phyloP scores from a whole-genome alignment of 1,140 invertebrate genomes.

The Hycleus phaleratus region DNA sequence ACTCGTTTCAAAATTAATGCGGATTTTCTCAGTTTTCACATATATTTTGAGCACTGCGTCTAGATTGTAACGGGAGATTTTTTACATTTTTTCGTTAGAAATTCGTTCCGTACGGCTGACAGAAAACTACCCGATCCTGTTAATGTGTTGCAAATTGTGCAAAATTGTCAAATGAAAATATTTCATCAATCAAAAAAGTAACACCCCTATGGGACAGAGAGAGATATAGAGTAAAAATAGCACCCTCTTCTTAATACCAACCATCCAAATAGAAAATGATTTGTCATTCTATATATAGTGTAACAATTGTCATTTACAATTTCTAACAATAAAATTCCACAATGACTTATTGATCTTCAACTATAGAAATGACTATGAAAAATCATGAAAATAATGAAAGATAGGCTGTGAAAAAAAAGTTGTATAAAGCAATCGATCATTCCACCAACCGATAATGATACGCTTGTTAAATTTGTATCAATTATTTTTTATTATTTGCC shows the following conservation, averaged over 20 bases:
- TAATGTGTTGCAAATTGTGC: constrained; percentile 4
- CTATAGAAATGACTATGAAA: too few relatives aligned
- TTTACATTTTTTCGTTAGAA: background rate
- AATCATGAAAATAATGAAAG: background rate
- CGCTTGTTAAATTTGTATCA: constrained; percentile 20
- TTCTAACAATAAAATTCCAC: constrained; percentile 4
- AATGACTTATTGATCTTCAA: constrained; percentile 1
- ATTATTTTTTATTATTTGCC: constrained; percentile 1
- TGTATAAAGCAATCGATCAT: constrained; percentile 16
- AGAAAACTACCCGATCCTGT: background rate
- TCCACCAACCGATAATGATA: constrained; percentile 10
- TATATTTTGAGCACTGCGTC: background rate
- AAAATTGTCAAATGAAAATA: constrained; percentile 8
- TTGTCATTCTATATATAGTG: constrained; percentile 5
- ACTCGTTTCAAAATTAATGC: too few relatives aligned
- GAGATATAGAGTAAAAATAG: too few relatives aligned
- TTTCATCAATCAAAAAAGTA: constrained; percentile 5
- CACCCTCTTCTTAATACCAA: too few relatives aligned
- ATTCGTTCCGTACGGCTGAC: background rate
- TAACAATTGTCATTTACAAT: background rate
- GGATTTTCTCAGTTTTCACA: background rate
- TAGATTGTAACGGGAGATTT: background rate
- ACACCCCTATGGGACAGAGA: too few relatives aligned
- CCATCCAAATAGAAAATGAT: constrained; percentile 11
- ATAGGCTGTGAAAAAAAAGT: background rate